A percentile compares a stretch with the other conserved stretches of the same genome.
These are phyloP conservation scores for Odontomyia ornata DNA, from an alignment of 2,888 invertebrate genomes.

Conservation along the genomic window DNA sequence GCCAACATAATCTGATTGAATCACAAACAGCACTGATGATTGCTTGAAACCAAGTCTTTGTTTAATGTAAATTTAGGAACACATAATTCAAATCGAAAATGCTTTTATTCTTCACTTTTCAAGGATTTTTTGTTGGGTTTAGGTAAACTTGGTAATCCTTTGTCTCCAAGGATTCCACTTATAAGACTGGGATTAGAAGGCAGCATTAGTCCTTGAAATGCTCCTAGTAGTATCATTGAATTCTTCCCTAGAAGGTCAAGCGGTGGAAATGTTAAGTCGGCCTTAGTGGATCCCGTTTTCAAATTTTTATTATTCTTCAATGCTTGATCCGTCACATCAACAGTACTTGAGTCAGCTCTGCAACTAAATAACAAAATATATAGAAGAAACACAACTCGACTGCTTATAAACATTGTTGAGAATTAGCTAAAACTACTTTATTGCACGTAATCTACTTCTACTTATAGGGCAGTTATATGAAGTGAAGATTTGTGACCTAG, in stretches of 20 bases:
- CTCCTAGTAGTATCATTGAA: constrained; percentile 27
- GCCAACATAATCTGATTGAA: too few species aligned
- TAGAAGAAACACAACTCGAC: background rate
- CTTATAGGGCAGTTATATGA: too few species aligned
- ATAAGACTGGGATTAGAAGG: constrained; percentile 21
- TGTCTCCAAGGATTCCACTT: constrained; percentile 33
- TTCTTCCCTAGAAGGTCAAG: constrained; percentile 8
- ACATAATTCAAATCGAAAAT: too few species aligned
- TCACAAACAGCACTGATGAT: too few species aligned
- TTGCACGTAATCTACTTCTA: too few species aligned
- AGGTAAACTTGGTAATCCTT: constrained; percentile 20
- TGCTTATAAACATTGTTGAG: background rate
- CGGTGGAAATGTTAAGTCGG: constrained; percentile 2
- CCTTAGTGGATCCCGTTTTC: background rate
- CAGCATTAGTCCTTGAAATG: constrained; percentile 33
- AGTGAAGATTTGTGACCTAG: too few species aligned
- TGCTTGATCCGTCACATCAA: background rate
- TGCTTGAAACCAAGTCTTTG: too few species aligned
- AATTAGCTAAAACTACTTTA: background rate
- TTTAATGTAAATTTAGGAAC: too few species aligned
- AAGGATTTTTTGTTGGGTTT: background rate
- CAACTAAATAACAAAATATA: background rate
- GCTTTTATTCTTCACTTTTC: too few species aligned
- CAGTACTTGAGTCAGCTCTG: background rate
- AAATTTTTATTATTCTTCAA: background rate